Conservation (phyloP, 2,797 vertebrate genomes). For the Lutjanus campechanus region DNA sequence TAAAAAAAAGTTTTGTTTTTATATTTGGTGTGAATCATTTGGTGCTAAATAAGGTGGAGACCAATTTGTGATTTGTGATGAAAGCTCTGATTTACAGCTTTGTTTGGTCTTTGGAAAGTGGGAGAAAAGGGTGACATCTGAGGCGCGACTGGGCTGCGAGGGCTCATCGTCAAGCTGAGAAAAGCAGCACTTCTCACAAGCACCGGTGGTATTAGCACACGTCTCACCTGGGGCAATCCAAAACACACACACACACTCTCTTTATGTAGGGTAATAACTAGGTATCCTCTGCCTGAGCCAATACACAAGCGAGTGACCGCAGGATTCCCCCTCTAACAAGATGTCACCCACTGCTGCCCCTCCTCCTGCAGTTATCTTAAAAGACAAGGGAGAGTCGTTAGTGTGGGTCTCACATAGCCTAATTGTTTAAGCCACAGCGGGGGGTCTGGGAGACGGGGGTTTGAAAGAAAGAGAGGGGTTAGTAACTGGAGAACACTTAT, state of each 20-base stretch:
- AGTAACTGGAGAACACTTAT: slow-evolving; percentile 21
- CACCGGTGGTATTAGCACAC: slow-evolving; percentile 49
- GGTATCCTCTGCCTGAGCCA: slow-evolving; percentile 65
- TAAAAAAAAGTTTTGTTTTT: slow-evolving; percentile 25
- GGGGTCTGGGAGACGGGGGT: slow-evolving; percentile 32
- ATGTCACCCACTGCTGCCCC: slow-evolving; percentile 65
- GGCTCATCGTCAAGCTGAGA: slow-evolving; percentile 64
- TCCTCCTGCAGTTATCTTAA: slow-evolving; percentile 77
- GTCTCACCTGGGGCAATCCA: slow-evolving; percentile 77
- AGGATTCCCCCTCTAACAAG: slow-evolving; percentile 69
- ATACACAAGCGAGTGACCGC: slow-evolving; percentile 75
- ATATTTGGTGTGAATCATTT: slow-evolving; percentile 66
- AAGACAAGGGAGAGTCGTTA: slow-evolving; percentile 79
- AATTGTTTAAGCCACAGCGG: slow-evolving; percentile 77
- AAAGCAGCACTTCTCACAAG: slow-evolving; percentile 74
- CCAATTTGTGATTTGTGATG: slow-evolving; percentile 46
- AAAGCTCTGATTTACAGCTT: slow-evolving; percentile 68
- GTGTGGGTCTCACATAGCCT: slow-evolving; percentile 69
- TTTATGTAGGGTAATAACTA: slow-evolving; percentile 72
- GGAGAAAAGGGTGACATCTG: slow-evolving; percentile 44
- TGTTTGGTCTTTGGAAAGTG: slow-evolving; percentile 28
- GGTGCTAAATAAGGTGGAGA: slow-evolving; percentile 42
- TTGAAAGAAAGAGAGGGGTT: slow-evolving; percentile 42
- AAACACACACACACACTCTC: slow-evolving; percentile 47
- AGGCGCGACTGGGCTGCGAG: slow-evolving; percentile 31